phyloP scores from a whole-genome alignment of 2,888 invertebrate species.

The Trachelus iudaicus region DNA sequence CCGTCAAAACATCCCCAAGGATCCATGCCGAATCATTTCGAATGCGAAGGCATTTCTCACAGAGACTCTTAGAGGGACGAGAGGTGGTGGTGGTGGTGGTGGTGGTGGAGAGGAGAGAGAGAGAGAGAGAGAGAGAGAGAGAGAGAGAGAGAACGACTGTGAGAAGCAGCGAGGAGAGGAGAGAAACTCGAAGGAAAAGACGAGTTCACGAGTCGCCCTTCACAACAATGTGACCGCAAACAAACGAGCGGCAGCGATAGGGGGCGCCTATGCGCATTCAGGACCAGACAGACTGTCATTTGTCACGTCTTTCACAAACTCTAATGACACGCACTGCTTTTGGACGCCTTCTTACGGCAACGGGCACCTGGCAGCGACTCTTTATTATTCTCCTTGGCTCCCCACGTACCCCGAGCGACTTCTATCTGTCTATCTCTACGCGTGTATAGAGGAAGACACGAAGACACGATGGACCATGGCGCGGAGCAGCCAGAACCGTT shows the following conservation, averaged over 20 bases:
- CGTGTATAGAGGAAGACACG: slow-evolving; percentile 27
- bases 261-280: slow-evolving; percentile 64
- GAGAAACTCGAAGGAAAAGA: slow-evolving; percentile 28
- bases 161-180: neutral
- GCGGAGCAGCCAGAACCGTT: slow-evolving; percentile 45
- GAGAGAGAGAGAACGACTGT: neutral
- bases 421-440: neutral
- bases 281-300: slow-evolving; percentile 62
- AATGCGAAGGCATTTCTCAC: slow-evolving; percentile 48
- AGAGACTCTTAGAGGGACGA: slow-evolving; percentile 13
- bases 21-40: slow-evolving; percentile 58
- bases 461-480: neutral
- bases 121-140: neutral
- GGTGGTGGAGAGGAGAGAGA: neutral
- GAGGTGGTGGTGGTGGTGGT: slow-evolving; percentile 15
- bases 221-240: slow-evolving; percentile 64
- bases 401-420: neutral
- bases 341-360: slow-evolving; percentile 56
- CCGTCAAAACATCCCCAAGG: slow-evolving; percentile 65
- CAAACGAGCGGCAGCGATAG: slow-evolving; percentile 64
- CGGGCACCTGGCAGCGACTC: slow-evolving; percentile 62
- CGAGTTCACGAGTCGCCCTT: slow-evolving; percentile 32
- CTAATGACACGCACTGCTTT: slow-evolving; percentile 66
- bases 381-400: slow-evolving; percentile 44
- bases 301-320: slow-evolving; percentile 64